phyloP scores from a whole-genome alignment of 1,140 invertebrate genomes.

The Philotrypesis tridentata region DNA sequence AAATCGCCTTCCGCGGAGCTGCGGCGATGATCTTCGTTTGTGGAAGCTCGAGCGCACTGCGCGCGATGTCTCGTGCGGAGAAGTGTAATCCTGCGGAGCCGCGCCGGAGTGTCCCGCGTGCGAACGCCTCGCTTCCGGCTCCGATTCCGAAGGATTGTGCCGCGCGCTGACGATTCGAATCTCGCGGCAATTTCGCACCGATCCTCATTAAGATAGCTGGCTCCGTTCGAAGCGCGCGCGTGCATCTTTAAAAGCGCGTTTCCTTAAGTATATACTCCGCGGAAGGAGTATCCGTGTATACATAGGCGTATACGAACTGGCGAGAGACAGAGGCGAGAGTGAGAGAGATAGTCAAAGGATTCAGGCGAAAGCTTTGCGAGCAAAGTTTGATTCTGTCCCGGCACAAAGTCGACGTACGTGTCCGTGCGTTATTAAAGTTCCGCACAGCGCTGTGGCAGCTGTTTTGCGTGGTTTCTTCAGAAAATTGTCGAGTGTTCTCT shows the following conservation, averaged over 20 bases:
- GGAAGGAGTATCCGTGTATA: too few relatives aligned
- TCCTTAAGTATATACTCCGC: too few relatives aligned
- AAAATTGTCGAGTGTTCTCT: conserved; percentile 58
- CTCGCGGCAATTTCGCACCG: conserved; percentile 22
- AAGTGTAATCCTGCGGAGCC: not conserved
- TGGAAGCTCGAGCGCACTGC: not conserved
- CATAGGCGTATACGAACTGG: not conserved
- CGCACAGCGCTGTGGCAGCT: not conserved
- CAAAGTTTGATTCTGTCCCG: not conserved
- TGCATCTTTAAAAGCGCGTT: not conserved
- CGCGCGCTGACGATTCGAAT: not conserved
- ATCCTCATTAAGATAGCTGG: conserved; percentile 32
- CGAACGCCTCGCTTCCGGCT: conserved; percentile 12
- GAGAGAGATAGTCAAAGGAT: not conserved
- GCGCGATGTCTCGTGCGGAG: not conserved
- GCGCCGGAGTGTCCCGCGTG: not conserved
- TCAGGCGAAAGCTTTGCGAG: not conserved
- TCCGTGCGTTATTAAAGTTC: conserved; percentile 19
- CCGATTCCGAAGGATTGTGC: not conserved
- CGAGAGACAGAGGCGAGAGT: too few relatives aligned
- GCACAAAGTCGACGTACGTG: not conserved
- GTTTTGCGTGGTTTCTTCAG: conserved; percentile 57
- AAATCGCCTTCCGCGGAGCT: not conserved
- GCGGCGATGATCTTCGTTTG: not conserved
- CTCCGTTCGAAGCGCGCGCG: not conserved